Evolutionary conservation across 2,113 vertebrate genomes (phyloP).

Genomic region (Nibea coibor): DNA sequence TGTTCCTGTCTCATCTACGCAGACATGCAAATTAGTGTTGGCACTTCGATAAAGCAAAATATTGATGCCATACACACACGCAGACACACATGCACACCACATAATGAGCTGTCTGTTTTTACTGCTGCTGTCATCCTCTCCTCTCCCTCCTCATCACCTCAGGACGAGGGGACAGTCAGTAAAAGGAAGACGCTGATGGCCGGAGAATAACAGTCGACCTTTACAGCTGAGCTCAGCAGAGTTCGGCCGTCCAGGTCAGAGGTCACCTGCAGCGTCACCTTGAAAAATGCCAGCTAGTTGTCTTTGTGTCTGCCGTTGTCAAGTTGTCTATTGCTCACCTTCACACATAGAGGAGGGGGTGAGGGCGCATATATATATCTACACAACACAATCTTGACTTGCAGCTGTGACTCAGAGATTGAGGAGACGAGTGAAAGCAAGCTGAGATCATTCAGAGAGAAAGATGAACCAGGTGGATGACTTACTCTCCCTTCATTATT

Average conservation of each 20-base stretch:
- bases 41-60: conserved; percentile 71
- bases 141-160: conserved; percentile 38
- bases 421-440: neutral
- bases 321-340: conserved; percentile 6
- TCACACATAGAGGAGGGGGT: neutral
- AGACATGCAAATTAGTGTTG: conserved; percentile 77
- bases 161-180: conserved; percentile 29
- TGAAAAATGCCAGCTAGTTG: conserved; percentile 46
- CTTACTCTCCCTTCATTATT: neutral
- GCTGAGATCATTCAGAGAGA: neutral
- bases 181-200: conserved; percentile 58
- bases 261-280: conserved; percentile 66
- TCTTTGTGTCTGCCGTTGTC: neutral
- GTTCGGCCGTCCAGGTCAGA: conserved; percentile 54
- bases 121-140: conserved; percentile 53
- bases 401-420: neutral
- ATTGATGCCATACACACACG: conserved; percentile 71
- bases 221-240: conserved; percentile 64
- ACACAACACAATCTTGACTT: neutral
- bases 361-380: neutral
- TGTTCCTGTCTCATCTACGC: conserved; percentile 69
- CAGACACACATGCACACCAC: conserved; percentile 29
- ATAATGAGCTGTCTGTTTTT: conserved; percentile 49
- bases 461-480: neutral
- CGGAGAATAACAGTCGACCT: conserved; percentile 69